These are phyloP conservation scores for Euura saliciscinereae DNA, from an alignment of 1,140 invertebrate species.

Conservation along the genomic window DNA sequence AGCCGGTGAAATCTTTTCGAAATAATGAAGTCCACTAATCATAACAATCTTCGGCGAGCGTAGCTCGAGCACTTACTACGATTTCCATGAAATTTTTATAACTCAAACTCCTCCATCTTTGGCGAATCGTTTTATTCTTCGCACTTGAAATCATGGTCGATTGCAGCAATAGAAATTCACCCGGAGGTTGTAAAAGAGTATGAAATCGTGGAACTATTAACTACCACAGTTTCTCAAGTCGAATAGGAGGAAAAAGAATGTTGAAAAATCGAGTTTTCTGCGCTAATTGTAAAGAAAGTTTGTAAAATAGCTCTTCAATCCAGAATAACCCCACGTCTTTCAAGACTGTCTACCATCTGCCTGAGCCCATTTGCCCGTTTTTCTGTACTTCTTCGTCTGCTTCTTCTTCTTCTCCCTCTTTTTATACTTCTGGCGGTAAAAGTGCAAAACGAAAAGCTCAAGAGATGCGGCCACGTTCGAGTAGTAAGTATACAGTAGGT, in stretches of 20 bases:
- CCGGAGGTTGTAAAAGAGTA: background rate
- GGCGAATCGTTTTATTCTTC: background rate
- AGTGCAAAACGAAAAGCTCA: background rate
- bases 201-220: background rate
- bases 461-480: slow-evolving; percentile 2
- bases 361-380: background rate
- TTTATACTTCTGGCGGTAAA: background rate
- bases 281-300: background rate
- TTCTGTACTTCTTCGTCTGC: background rate
- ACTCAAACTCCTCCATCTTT: background rate
- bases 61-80: too few species aligned
- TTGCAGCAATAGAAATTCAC: background rate
- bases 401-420: background rate
- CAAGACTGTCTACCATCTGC: background rate
- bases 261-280: background rate
- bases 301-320: background rate
- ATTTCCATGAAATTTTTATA: too few species aligned
- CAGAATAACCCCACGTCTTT: background rate
- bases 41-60: too few species aligned
- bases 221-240: background rate
- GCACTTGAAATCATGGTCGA: background rate
- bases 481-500: slow-evolving; percentile 4
- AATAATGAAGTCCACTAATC: too few species aligned
- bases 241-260: background rate
- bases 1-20: too few species aligned